Evolutionary conservation across 2,888 invertebrate species (phyloP), one percentile per base, ranked within the genome.

Genomic region (Kryphioiulus occultus): DNA sequence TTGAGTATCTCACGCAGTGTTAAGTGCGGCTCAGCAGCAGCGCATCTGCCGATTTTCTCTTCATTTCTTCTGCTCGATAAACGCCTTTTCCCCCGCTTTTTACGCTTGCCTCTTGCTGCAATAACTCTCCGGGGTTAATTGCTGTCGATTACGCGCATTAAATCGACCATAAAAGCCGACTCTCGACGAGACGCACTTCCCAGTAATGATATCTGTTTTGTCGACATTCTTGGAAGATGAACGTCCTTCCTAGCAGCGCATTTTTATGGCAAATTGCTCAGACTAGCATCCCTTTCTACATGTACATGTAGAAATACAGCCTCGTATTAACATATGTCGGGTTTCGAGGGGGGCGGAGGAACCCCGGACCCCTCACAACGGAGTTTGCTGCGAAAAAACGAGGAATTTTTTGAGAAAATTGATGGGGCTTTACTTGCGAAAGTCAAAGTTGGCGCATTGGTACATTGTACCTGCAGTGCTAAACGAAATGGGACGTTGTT

Each of bases 111-210:
- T 7, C 2, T 35, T 26, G 68, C 19, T 26, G 68, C 68, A 68
- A 68, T 68, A 68, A 68, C 68, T 68, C 68, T 68, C 26, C n/a
- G 68, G 68, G 68, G 68, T 68, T 68, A 68, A 68, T 68, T 68
- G 68, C 68, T 68, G 68, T 68, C 68, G 68, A 68, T 68, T 68
- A 68, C 22, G 68, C 68, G 68, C 68, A 68, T 68, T 68, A 68
- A 68, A 68, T 68, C 22, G 68, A 68, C 68, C 68, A 68, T 68
- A 68, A 68, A 68, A 68, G 22, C 68, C 10, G 22, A n/a, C 68
- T 68, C 68, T 68, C 68, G 26, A 10, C 5, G 68, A 22, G 19
- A 26, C 26, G 68, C 68, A n/a, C 53, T 59, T 59, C 53, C 53
- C 4, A 0, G 7, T 68, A 68, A 68, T 68, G 19, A 22, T 26